Percentiles rank a stretch among this genome's conserved stretches.
Conservation (phyloP, 2,888 invertebrate genomes). For the Orthonevra nobilis region DNA sequence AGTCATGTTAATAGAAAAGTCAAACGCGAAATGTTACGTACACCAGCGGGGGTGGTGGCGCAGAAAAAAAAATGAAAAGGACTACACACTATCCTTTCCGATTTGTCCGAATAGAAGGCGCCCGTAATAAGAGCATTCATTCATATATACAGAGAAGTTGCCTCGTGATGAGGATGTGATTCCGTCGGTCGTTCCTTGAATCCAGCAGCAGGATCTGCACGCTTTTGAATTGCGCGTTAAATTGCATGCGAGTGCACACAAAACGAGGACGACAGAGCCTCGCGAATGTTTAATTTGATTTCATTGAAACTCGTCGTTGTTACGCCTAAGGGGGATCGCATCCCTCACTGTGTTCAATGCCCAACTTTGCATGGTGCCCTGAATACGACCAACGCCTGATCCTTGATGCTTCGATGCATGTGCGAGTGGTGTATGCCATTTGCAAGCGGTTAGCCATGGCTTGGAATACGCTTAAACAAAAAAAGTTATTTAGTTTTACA, state of each 20-base stretch:
- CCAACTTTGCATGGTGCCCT: no score
- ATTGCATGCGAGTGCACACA: constrained; percentile 59
- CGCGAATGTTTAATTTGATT: constrained; percentile 66
- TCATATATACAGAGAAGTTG: not conserved
- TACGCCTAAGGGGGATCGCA: not conserved
- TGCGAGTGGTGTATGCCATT: not conserved
- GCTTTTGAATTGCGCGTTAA: constrained; percentile 60
- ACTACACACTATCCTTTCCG: not conserved
- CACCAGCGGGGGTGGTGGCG: constrained; percentile 10
- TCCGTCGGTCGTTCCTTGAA: constrained; percentile 12
- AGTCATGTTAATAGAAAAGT: constrained; percentile 64
- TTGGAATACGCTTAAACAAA: constrained; percentile 42
- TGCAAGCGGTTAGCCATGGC: constrained; percentile 41
- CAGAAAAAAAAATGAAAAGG: no score
- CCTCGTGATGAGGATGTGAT: constrained; percentile 41
- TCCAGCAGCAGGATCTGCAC: constrained; percentile 5
- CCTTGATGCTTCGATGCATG: constrained; percentile 8
- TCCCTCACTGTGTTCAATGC: not conserved
- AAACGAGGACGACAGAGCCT: constrained; percentile 19
- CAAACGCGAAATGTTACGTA: constrained; percentile 54
- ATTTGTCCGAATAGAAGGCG: not conserved
- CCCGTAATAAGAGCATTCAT: constrained; percentile 38
- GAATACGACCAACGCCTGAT: not conserved
- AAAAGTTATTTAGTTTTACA: constrained; percentile 50
- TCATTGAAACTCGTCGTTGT: constrained; percentile 54